Evolutionary conservation across 2,888 invertebrate genomes (phyloP).

Genomic region (Aricia artaxerxes): DNA sequence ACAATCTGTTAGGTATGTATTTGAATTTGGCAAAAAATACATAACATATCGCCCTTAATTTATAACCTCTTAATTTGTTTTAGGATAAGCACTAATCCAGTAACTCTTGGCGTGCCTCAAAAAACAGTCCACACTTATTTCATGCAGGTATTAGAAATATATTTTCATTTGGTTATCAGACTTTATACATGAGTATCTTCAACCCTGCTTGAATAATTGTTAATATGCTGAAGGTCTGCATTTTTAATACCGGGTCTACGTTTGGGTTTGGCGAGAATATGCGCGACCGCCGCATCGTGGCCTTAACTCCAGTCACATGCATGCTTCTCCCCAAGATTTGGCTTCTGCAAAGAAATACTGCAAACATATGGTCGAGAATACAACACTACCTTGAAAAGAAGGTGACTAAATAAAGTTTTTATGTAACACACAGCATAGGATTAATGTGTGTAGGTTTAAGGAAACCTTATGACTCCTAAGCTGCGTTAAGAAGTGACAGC

Average conservation of each 20-base stretch:
- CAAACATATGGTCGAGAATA: constrained; percentile 84
- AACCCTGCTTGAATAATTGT: too few species aligned
- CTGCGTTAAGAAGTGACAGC: background rate
- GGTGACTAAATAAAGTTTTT: constrained; percentile 46
- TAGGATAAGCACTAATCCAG: constrained; percentile 52
- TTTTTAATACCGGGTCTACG: constrained; percentile 80
- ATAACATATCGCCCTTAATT: too few species aligned
- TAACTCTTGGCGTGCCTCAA: constrained; percentile 28
- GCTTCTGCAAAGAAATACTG: constrained; percentile 83
- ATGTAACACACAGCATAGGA: background rate
- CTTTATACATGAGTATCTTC: too few species aligned
- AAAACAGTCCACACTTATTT: constrained; percentile 60
- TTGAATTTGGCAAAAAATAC: background rate
- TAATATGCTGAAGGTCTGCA: constrained; percentile 69
- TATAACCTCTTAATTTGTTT: constrained; percentile 37
- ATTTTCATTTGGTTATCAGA: too few species aligned
- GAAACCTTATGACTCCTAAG: background rate
- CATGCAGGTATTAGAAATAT: constrained; percentile 11
- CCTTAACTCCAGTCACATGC: constrained; percentile 82
- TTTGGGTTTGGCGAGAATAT: constrained; percentile 87
- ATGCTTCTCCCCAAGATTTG: constrained; percentile 86
- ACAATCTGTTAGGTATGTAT: constrained; percentile 5
- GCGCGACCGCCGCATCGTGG: constrained; percentile 84
- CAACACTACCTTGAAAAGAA: constrained; percentile 80
- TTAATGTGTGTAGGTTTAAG: background rate